A percentile compares a stretch with the other conserved stretches of the same genome.
These are phyloP conservation scores for Chaetodon auriga DNA, from an alignment of 2,113 vertebrate genomes.

Conservation along the genomic window DNA sequence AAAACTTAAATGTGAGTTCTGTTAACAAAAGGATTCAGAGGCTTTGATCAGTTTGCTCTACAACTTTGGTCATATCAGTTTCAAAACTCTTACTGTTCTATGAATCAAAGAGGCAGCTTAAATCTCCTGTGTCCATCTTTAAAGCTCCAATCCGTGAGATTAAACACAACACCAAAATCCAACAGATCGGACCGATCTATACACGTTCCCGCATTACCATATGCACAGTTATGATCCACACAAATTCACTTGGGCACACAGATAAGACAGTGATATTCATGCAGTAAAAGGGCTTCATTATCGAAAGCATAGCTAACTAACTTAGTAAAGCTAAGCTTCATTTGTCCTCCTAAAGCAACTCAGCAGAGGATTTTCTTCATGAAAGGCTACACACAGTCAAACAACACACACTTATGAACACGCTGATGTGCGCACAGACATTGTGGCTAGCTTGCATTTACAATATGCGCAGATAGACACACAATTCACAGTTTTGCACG, in stretches of 20 bases:
- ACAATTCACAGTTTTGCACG: constrained; percentile 29
- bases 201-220: neutral
- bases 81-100: constrained; percentile 31
- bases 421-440: neutral
- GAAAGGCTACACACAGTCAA: constrained; percentile 16
- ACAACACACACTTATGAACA: constrained; percentile 18
- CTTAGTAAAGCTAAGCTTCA: constrained; percentile 44
- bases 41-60: constrained; percentile 48
- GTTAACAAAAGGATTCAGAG: constrained; percentile 21
- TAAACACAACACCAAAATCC: constrained; percentile 39
- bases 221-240: constrained; percentile 27
- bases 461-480: constrained; percentile 1
- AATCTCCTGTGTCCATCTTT: constrained; percentile 45
- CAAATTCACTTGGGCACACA: constrained; percentile 25
- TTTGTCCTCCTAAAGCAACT: constrained; percentile 40
- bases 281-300: constrained; percentile 27
- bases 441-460: constrained; percentile 10
- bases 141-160: constrained; percentile 45
- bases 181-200: constrained; percentile 18
- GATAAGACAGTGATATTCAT: constrained; percentile 38
- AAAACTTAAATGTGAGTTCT: constrained; percentile 27
- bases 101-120: constrained; percentile 56
- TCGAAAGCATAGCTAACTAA: constrained; percentile 39
- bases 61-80: constrained; percentile 38
- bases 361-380: constrained; percentile 40